Evolutionary conservation across 2,888 invertebrate genomes (phyloP).

Genomic region (Polymixis lichenea): DNA sequence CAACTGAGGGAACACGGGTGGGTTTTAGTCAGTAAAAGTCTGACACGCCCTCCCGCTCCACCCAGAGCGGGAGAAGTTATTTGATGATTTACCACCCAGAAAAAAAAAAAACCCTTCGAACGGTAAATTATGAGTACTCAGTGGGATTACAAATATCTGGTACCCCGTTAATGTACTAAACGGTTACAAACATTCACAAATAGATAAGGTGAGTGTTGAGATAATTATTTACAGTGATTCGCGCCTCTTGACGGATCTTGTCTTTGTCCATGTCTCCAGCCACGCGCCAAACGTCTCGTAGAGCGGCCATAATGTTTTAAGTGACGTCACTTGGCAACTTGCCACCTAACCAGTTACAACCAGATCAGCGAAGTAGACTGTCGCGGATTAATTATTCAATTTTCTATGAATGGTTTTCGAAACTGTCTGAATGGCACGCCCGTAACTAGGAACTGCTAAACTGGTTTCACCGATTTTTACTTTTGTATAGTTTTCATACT

Average conservation of each 20-base stretch:
- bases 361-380: constrained; percentile 50
- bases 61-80: too few species aligned
- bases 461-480: background rate
- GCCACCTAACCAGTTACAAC: constrained; percentile 67
- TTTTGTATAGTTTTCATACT: background rate
- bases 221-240: constrained; percentile 10
- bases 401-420: constrained; percentile 50
- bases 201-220: background rate
- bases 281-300: constrained; percentile 1
- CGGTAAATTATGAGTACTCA: background rate
- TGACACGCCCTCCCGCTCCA: too few species aligned
- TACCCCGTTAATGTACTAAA: background rate
- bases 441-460: constrained; percentile 2
- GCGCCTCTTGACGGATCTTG: constrained; percentile 29
- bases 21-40: too few species aligned
- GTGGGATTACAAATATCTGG: background rate
- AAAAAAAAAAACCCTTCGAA: too few species aligned
- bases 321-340: constrained; percentile 69
- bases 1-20: too few species aligned
- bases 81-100: too few species aligned
- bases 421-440: constrained; percentile 11
- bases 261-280: constrained; percentile 26
- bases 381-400: constrained; percentile 50
- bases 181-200: background rate
- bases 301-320: constrained; percentile 27